These are phyloP conservation scores for Hydrolagus colliei DNA, from an alignment of 2,797 vertebrate genomes.

Conservation along the genomic window DNA sequence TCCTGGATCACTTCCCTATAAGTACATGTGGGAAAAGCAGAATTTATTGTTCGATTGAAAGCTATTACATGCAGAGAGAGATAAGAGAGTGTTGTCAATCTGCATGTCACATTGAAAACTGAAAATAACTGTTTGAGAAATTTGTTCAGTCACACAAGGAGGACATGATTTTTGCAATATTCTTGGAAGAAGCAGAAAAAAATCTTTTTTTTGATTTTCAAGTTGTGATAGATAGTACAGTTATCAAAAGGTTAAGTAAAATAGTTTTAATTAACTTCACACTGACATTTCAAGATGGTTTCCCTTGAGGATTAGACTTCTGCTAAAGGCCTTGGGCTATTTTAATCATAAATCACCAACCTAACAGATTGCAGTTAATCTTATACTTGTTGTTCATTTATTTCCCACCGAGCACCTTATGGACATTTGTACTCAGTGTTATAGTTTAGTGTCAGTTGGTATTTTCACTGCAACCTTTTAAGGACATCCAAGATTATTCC, in stretches of 20 bases:
- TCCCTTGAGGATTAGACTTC: neutral
- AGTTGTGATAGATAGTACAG: neutral
- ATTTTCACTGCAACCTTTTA: neutral
- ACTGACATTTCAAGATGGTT: conserved; percentile 11
- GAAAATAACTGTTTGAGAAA: neutral
- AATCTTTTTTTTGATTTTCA: conserved; percentile 20
- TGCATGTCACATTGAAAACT: neutral
- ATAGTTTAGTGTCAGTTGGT: neutral
- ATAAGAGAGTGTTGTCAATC: no score
- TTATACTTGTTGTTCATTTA: conserved; percentile 17
- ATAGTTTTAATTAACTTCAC: conserved; percentile 11
- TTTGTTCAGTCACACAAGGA: neutral
- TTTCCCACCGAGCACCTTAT: conserved; percentile 1
- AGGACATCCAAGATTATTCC: neutral
- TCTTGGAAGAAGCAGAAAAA: neutral
- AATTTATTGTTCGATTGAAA: no score
- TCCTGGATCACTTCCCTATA: no score
- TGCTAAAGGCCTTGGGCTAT: conserved; percentile 28
- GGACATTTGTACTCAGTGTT: neutral
- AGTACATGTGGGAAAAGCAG: no score
- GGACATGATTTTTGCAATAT: neutral
- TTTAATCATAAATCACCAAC: conserved; percentile 20
- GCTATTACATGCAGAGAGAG: no score
- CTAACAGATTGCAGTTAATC: conserved; percentile 28
- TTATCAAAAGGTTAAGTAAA: conserved; percentile 16